Conservation (phyloP, 2,113 vertebrate species). For the Dromas ardeola region DNA sequence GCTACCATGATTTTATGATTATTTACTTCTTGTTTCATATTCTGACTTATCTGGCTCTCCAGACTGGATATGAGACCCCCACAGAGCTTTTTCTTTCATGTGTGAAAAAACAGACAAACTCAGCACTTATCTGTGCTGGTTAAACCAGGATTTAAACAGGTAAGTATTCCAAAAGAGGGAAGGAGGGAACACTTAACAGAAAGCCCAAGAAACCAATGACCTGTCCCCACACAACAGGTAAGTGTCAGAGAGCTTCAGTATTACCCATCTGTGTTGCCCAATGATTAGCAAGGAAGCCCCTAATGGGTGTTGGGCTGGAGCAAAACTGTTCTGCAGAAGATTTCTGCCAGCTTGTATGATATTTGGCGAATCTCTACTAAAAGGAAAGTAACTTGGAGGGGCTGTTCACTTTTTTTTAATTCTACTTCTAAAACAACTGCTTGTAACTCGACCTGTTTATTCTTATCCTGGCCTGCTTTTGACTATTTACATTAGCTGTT, state of each 20-base stretch:
- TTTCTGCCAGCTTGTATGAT: background rate
- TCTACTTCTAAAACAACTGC: background rate
- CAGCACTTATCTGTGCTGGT: background rate
- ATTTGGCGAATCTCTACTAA: background rate
- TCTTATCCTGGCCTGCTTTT: background rate
- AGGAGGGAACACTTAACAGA: background rate
- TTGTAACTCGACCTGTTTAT: background rate
- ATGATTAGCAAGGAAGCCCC: background rate
- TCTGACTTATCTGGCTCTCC: background rate
- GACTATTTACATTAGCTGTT: background rate
- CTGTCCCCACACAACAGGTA: background rate
- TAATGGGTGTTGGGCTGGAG: background rate
- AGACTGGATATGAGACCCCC: background rate
- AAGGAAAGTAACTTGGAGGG: background rate
- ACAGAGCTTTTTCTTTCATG: background rate
- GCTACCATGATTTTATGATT: background rate
- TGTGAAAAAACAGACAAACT: background rate
- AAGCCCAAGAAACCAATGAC: background rate
- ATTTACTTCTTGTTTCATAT: background rate
- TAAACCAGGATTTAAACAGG: background rate
- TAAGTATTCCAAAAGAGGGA: background rate
- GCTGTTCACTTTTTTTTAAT: background rate
- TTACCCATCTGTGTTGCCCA: rapidly evolving
- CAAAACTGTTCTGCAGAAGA: background rate
- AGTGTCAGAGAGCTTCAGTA: background rate